These are phyloP conservation scores for Galerucella calmariensis DNA, from an alignment of 2,888 invertebrate species.

Conservation along the genomic window DNA sequence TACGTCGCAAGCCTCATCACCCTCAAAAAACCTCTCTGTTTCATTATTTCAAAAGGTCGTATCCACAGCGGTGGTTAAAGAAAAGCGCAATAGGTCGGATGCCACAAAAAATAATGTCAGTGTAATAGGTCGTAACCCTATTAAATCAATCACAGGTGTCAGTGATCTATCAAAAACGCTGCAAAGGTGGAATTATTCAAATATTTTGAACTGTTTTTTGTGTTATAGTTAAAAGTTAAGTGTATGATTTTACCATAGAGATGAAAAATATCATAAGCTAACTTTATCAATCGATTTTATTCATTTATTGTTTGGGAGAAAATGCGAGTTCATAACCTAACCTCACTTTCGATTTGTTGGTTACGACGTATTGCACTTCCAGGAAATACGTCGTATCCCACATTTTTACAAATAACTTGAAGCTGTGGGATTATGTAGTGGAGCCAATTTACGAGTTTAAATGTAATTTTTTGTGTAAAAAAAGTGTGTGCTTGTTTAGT, in stretches of 20 bases:
- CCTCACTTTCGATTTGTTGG: too few relatives aligned
- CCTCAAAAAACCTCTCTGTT: slow-evolving; percentile 1
- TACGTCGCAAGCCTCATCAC: neutral
- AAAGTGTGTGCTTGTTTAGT: too few relatives aligned
- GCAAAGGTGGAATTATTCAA: neutral
- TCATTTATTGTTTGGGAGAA: too few relatives aligned
- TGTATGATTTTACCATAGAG: too few relatives aligned
- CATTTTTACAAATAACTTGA: too few relatives aligned
- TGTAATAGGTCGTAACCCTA: neutral
- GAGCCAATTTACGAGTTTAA: too few relatives aligned
- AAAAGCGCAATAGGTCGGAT: neutral
- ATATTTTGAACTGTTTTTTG: slow-evolving; percentile 1
- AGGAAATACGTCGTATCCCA: too few relatives aligned
- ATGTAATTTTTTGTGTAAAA: neutral
- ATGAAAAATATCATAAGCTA: too few relatives aligned
- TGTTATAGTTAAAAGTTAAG: neutral
- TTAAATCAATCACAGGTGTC: neutral
- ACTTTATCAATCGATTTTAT: too few relatives aligned
- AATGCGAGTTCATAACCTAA: too few relatives aligned
- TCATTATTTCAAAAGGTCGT: slow-evolving; percentile 1
- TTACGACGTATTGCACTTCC: too few relatives aligned
- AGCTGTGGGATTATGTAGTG: too few relatives aligned
- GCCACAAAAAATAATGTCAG: neutral
- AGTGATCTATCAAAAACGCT: neutral
- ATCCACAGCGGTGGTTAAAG: neutral